Conservation (phyloP, 2,888 invertebrate genomes). For the Helleia helle region DNA sequence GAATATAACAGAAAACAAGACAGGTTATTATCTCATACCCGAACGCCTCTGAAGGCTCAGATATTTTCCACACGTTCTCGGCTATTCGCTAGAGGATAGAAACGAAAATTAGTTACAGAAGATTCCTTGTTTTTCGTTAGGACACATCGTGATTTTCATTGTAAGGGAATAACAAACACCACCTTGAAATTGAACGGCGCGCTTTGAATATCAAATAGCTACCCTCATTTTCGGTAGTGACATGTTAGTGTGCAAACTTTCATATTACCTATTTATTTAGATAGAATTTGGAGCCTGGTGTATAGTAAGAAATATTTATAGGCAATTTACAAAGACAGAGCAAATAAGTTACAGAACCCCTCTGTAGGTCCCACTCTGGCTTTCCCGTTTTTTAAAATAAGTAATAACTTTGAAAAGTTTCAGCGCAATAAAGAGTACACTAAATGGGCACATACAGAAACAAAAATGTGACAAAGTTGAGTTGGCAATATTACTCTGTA, state of each 20-base stretch:
- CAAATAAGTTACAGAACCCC: slow-evolving; percentile 16
- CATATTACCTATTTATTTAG: slow-evolving; percentile 8
- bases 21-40: slow-evolving; percentile 67
- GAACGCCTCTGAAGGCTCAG: slow-evolving; percentile 57
- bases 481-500: slow-evolving; percentile 24
- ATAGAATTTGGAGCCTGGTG: background rate
- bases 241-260: slow-evolving; percentile 17
- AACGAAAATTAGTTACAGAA: slow-evolving; percentile 72
- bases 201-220: slow-evolving; percentile 46
- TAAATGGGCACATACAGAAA: slow-evolving; percentile 23
- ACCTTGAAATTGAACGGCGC: slow-evolving; percentile 65
- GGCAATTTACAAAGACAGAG: slow-evolving; percentile 9
- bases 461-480: slow-evolving; percentile 29
- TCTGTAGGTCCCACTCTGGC: background rate
- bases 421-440: slow-evolving; percentile 13
- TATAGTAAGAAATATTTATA: too few relatives aligned
- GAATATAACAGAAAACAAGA: slow-evolving; percentile 59
- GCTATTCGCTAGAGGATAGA: slow-evolving; percentile 64
- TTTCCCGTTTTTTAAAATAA: slow-evolving; percentile 1
- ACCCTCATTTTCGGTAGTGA: slow-evolving; percentile 24
- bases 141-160: slow-evolving; percentile 69
- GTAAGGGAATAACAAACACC: slow-evolving; percentile 64
- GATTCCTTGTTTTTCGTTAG: slow-evolving; percentile 61
- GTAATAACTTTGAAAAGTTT: slow-evolving; percentile 18
- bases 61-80: slow-evolving; percentile 71